Percentiles rank a stretch among this genome's conserved stretches.
phyloP scores from a whole-genome alignment of 2,113 vertebrate genomes.

The Platysternon megacephalum region DNA sequence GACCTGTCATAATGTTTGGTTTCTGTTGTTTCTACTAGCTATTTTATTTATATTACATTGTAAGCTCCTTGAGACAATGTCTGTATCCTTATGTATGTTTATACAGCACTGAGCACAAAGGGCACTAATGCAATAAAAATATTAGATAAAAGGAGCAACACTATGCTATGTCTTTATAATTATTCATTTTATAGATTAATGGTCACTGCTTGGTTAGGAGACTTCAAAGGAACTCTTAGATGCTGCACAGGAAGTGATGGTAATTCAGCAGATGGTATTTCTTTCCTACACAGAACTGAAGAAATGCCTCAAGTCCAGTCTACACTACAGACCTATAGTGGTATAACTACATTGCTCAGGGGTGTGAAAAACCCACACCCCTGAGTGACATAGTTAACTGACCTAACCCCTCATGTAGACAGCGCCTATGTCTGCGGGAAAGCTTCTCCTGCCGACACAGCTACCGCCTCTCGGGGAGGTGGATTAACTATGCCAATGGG shows the following conservation, averaged over 20 bases:
- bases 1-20: neutral
- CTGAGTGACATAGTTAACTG: no score
- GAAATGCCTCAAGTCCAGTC: neutral
- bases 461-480: no score
- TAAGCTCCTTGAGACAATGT: neutral
- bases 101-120: neutral
- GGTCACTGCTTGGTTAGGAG: neutral
- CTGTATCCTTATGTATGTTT: neutral
- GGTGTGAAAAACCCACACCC: no score
- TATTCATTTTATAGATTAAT: neutral
- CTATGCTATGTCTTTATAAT: no score
- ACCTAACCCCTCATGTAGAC: no score
- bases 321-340: no score
- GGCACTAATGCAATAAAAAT: neutral
- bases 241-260: neutral
- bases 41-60: neutral
- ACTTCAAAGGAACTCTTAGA: neutral
- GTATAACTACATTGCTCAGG: no score
- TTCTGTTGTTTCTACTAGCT: neutral
- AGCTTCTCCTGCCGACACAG: no score
- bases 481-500: no score
- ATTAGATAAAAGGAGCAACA: neutral
- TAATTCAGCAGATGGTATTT: neutral
- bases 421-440: no score
- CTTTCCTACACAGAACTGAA: neutral